Conservation (phyloP, 2,888 invertebrate species). For the Agrochola circellaris region DNA sequence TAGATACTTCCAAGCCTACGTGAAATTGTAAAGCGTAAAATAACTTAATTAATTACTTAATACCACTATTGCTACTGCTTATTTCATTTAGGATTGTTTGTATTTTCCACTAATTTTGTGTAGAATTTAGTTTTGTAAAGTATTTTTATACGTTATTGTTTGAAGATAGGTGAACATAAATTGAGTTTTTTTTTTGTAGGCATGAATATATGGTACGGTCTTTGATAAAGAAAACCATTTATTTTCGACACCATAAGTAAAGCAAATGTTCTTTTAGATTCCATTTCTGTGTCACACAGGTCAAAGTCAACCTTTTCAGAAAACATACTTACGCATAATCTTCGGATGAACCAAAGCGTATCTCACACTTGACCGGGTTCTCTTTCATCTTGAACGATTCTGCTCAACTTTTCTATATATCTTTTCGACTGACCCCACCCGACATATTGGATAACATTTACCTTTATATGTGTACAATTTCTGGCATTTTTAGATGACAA, state of each 20-base stretch:
- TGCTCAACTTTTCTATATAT: conserved; percentile 61
- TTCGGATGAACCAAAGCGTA: conserved; percentile 59
- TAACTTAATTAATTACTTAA: background rate
- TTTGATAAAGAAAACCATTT: conserved; percentile 10
- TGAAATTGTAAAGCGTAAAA: background rate
- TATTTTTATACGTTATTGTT: background rate
- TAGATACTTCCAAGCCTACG: conserved; percentile 1
- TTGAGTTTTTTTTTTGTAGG: background rate
- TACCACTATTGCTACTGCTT: background rate
- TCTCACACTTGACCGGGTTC: conserved; percentile 65
- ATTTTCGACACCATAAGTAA: conserved; percentile 10
- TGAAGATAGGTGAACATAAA: background rate
- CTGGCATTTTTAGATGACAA: conserved; percentile 8
- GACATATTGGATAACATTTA: conserved; percentile 59
- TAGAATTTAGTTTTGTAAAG: no score
- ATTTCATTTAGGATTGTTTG: background rate
- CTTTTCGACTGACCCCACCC: conserved; percentile 62
- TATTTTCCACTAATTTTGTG: background rate
- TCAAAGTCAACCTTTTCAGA: conserved; percentile 46
- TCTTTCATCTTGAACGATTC: conserved; percentile 65
- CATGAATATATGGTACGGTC: background rate
- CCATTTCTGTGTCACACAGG: conserved; percentile 20
- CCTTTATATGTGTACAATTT: conserved; percentile 41
- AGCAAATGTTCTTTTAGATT: conserved; percentile 19
- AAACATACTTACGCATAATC: conserved; percentile 56